Evolutionary conservation across 2,797 vertebrate genomes (phyloP).

Genomic region (Eutrigla gurnardus): DNA sequence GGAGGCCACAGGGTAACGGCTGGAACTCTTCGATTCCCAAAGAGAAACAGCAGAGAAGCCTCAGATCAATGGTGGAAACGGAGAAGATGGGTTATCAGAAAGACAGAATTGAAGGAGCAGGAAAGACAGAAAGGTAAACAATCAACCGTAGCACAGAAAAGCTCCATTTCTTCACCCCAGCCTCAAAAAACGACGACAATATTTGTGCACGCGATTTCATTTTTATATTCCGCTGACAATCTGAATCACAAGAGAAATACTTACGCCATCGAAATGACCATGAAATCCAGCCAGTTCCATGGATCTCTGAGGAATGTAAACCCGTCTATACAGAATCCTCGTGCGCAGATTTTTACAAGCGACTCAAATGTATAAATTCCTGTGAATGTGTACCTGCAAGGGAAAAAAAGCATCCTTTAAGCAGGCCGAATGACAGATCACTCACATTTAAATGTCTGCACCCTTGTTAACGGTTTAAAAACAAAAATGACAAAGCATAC

Average conservation of each 20-base stretch:
- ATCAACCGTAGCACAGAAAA: constrained; percentile 11
- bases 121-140: constrained; percentile 43
- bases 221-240: background rate
- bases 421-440: constrained; percentile 29
- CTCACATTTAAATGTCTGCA: constrained; percentile 2
- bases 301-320: constrained; percentile 98
- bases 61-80: constrained; percentile 62
- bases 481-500: background rate
- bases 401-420: constrained; percentile 65
- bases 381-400: constrained; percentile 97
- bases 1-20: constrained; percentile 45
- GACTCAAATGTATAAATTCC: constrained; percentile 99
- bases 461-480: background rate
- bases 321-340: constrained; percentile 99
- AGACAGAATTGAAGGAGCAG: constrained; percentile 32
- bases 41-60: constrained; percentile 63
- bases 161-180: constrained; percentile 31
- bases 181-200: constrained; percentile 7
- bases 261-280: constrained; percentile 99
- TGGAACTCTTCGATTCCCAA: constrained; percentile 66
- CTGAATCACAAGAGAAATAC: constrained; percentile 72
- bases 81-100: constrained; percentile 62
- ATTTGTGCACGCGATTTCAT: constrained; percentile 13
- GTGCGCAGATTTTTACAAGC: constrained; percentile 97
- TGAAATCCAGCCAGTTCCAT: constrained; percentile 99